Conservation (phyloP, 2,113 vertebrate species). For the Leucoraja erinaceus region DNA sequence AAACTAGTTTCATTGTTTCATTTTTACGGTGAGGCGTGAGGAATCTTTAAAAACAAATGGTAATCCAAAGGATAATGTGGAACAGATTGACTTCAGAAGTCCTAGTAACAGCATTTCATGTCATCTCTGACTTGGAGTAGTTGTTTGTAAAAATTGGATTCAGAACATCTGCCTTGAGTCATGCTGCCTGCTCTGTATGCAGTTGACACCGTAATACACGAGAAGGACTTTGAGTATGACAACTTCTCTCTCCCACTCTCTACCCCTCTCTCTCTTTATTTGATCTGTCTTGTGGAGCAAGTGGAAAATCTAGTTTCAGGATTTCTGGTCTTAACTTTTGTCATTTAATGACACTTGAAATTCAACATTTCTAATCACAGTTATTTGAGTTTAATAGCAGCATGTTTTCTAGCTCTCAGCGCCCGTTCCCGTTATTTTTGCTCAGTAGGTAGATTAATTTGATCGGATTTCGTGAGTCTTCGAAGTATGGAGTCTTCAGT, state of each 20-base stretch:
- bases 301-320: not conserved
- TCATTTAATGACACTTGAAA: not conserved
- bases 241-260: not conserved
- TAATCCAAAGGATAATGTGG: not conserved
- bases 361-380: not conserved
- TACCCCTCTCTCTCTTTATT: not conserved
- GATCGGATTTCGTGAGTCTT: no score
- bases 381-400: not conserved
- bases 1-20: not conserved
- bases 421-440: not conserved
- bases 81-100: not conserved
- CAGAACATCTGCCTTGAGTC: not conserved
- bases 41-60: not conserved
- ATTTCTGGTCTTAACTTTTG: not conserved
- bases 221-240: not conserved
- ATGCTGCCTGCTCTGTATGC: not conserved
- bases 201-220: not conserved
- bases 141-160: not conserved
- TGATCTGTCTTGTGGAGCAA: not conserved
- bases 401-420: not conserved
- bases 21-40: not conserved
- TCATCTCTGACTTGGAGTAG: not conserved
- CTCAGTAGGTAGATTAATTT: no score
- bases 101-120: not conserved
- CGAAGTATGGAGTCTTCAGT: no score